A percentile compares a stretch with the other conserved stretches of the same genome.
Conservation (phyloP, 2,797 vertebrate species). For the Orientallactaga sibirica region DNA sequence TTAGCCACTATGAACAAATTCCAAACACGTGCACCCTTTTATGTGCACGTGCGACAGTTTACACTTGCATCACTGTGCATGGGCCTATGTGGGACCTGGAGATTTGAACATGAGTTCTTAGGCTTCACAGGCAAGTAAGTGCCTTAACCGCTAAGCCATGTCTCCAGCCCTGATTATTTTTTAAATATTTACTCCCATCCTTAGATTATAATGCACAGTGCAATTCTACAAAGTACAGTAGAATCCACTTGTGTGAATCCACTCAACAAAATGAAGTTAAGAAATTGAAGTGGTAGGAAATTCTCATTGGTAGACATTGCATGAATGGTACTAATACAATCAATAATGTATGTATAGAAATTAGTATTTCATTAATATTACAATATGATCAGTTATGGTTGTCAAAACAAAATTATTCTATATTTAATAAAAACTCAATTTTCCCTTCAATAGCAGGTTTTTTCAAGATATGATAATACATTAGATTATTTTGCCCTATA, state of each 20-base stretch:
- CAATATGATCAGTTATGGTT: slow-evolving; percentile 1
- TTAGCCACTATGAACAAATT: too few relatives aligned
- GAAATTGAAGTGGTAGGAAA: background rate
- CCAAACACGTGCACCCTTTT: too few relatives aligned
- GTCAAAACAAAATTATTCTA: background rate
- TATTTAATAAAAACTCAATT: background rate
- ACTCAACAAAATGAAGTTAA: slow-evolving; percentile 51
- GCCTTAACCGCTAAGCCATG: too few relatives aligned
- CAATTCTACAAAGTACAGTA: background rate
- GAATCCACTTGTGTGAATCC: slow-evolving; percentile 10
- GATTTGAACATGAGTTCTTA: too few relatives aligned
- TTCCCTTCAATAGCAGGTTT: background rate
- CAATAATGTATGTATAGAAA: slow-evolving; percentile 39
- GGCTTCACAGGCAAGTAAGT: too few relatives aligned
- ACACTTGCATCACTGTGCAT: too few relatives aligned
- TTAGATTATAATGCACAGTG: background rate
- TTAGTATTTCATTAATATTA: slow-evolving; percentile 43
- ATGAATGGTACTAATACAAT: slow-evolving; percentile 41
- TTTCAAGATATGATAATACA: background rate
- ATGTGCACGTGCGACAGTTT: too few relatives aligned
- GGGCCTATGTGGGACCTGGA: too few relatives aligned
- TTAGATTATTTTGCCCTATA: background rate
- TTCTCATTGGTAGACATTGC: slow-evolving; percentile 8
- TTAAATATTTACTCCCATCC: background rate
- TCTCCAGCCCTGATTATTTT: background rate